phyloP scores from a whole-genome alignment of 1,140 invertebrate genomes.

The Tyrophagus putrescentiae region DNA sequence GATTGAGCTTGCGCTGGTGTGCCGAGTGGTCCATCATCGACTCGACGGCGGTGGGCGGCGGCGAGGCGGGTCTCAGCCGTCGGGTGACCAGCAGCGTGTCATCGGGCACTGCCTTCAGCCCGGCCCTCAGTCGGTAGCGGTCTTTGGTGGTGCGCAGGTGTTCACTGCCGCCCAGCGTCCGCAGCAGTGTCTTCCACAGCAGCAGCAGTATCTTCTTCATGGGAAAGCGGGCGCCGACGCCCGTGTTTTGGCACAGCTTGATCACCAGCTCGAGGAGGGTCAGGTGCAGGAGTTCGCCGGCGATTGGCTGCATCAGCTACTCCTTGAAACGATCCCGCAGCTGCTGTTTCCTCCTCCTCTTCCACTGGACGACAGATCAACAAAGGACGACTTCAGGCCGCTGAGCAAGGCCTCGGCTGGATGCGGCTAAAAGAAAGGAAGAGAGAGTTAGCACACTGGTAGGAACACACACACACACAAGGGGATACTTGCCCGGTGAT shows the following conservation, averaged over 20 bases:
- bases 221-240: slow-evolving; percentile 76
- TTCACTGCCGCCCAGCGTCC: slow-evolving; percentile 67
- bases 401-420: no score
- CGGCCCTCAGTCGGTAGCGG: slow-evolving; percentile 51
- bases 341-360: no score
- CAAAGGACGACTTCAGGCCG: no score
- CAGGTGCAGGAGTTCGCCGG: slow-evolving; percentile 68
- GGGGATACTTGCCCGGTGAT: no score
- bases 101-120: slow-evolving; percentile 59
- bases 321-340: slow-evolving; percentile 22
- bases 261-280: slow-evolving; percentile 86
- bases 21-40: slow-evolving; percentile 76
- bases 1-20: slow-evolving; percentile 50
- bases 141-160: slow-evolving; percentile 58
- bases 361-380: no score
- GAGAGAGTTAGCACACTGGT: no score
- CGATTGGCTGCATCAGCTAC: slow-evolving; percentile 22
- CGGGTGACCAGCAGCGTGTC: slow-evolving; percentile 84
- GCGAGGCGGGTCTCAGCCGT: slow-evolving; percentile 83
- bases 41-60: slow-evolving; percentile 79
- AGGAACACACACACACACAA: no score
- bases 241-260: slow-evolving; percentile 77
- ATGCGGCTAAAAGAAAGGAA: no score
- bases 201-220: slow-evolving; percentile 94
- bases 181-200: slow-evolving; percentile 81